These are phyloP conservation scores for Hydropotes inermis DNA, from an alignment of 2,113 vertebrate species.

Conservation along the genomic window DNA sequence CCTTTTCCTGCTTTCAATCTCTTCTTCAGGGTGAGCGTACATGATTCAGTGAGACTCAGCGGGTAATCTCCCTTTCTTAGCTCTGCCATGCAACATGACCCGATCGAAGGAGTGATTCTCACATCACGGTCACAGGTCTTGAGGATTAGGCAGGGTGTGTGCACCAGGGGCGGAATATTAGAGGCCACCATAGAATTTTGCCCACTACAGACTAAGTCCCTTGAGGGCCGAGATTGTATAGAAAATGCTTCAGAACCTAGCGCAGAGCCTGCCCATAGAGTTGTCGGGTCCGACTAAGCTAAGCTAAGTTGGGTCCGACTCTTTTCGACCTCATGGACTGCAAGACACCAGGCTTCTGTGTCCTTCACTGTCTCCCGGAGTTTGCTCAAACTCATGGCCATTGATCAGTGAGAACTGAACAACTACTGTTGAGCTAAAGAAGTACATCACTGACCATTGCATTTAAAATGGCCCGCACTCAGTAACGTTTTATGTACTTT, in stretches of 20 bases:
- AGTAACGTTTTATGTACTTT: not conserved
- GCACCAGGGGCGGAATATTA: not conserved
- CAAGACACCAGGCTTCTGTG: not conserved
- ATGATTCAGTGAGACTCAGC: not conserved
- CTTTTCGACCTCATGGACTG: not conserved
- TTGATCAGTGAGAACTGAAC: not conserved
- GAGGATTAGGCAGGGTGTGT: not conserved
- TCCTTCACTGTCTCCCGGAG: not conserved
- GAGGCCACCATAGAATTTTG: not conserved
- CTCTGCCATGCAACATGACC: rapidly evolving
- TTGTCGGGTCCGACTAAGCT: no score
- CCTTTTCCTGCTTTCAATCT: not conserved
- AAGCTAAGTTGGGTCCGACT: rapidly evolving
- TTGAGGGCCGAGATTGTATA: not conserved
- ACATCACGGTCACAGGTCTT: not conserved
- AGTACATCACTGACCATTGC: not conserved
- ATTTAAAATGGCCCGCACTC: not conserved
- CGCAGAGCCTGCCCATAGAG: no score
- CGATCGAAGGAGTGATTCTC: not conserved
- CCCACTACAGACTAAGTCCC: not conserved
- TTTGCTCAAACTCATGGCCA: not conserved
- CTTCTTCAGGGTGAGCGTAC: not conserved
- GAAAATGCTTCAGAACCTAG: not conserved
- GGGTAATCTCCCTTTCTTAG: not conserved
- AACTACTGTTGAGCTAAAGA: not conserved